Evolutionary conservation across 1,140 invertebrate genomes (phyloP), one percentile per base, ranked within the genome.

Genomic region (Cotesia glomerata): DNA sequence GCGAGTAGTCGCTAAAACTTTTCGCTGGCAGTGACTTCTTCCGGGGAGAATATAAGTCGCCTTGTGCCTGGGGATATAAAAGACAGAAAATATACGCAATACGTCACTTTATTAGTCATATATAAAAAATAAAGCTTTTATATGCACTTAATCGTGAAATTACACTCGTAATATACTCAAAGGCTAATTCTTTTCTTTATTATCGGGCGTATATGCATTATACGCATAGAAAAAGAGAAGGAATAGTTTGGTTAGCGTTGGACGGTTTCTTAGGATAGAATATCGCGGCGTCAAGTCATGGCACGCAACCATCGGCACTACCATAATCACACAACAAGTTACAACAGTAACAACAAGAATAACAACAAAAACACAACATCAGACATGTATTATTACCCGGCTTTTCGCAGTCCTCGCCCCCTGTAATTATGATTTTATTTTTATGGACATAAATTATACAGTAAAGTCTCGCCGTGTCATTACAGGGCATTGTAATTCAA

Each of bases 401-500:
- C 84, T 85, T 85, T 85, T 85, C 81, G 82, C 80, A 84, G 82
- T 80, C 78, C 77, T 76, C 79, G 77, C 81, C 83, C 39, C 83
- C 81, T 85, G 82, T 85, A 85, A 86, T 86, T 86, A 86, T 86
- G 83, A 85, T 85, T 86, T 86, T 86, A 86, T 84, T 86, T 86
- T 86, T 86, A 86, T 86, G 84, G 83, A 84, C 84, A 85, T 85
- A 86, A 86, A 86, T 85, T 86, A 86, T 76, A 85, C 80, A 80
- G 77, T 77, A 39, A 78, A 76, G 79, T 72, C 77, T 82, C 79
- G 82, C 82, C 82, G 82, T 85, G 84, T 86, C 84, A 86, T 85
- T 86, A 86, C 84, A 84, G 82, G 83, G 83, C 83, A 86, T 85
- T 86, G 85, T 86, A 86, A 86, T 86, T 85, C 83, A 84, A 86